phyloP scores from a whole-genome alignment of 2,888 invertebrate genomes.

The Tipula helvola region DNA sequence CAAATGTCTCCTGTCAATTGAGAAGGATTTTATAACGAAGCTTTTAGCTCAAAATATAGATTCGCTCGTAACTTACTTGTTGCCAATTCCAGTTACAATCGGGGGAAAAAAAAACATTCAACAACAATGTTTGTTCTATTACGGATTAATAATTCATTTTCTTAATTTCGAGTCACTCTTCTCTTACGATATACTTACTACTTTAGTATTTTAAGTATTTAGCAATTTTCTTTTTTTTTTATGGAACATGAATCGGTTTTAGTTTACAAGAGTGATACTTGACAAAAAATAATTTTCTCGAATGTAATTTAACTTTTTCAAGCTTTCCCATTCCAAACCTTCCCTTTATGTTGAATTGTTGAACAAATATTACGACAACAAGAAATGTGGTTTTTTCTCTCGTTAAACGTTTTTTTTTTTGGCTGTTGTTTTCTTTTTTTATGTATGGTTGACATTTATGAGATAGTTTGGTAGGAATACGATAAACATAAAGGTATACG shows the following conservation, averaged over 20 bases:
- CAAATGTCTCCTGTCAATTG: too few species aligned
- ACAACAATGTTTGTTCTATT: neutral
- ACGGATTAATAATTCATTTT: neutral
- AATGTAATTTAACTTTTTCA: neutral
- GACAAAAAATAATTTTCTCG: neutral
- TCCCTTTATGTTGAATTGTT: neutral
- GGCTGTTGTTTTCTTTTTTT: neutral
- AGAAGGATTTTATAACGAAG: too few species aligned
- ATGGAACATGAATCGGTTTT: neutral
- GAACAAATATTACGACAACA: neutral
- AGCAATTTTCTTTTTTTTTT: neutral
- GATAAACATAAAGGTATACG: neutral
- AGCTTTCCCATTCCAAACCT: neutral
- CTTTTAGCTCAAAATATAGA: too few species aligned
- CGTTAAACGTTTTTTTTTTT: neutral
- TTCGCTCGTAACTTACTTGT: neutral
- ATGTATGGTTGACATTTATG: neutral
- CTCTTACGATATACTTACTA: neutral
- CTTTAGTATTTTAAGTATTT: neutral
- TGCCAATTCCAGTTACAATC: neutral
- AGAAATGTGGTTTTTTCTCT: too few species aligned
- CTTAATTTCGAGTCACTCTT: neutral
- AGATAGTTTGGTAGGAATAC: neutral
- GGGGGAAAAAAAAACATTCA: neutral
- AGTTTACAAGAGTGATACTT: neutral